These are phyloP conservation scores for Phocides pigmalion DNA, from an alignment of 1,140 invertebrate species.

Conservation along the genomic window DNA sequence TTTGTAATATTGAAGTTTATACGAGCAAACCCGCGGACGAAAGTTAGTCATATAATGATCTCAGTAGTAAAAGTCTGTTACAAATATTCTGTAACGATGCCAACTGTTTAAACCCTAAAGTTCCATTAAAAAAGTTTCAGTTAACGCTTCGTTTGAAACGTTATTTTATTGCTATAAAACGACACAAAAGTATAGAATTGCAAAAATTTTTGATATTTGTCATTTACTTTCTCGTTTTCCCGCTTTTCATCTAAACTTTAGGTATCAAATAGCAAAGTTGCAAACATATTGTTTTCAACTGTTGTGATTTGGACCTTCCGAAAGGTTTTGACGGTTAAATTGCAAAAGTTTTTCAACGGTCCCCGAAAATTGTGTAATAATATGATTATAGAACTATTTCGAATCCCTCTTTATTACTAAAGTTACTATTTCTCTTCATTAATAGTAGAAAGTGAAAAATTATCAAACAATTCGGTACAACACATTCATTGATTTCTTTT, in stretches of 20 bases:
- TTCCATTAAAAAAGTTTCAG: background rate
- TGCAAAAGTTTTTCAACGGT: constrained; percentile 28
- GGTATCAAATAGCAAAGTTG: constrained; percentile 27
- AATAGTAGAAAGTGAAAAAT: too few relatives aligned
- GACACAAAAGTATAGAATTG: constrained; percentile 18
- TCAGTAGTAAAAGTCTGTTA: too few relatives aligned
- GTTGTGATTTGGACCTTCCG: constrained; percentile 29
- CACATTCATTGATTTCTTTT: too few relatives aligned
- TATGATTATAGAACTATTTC: constrained; percentile 29
- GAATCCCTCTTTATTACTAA: constrained; percentile 23
- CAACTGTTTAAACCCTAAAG: too few relatives aligned
- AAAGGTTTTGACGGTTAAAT: constrained; percentile 29
- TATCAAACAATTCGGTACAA: too few relatives aligned
- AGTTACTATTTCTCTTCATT: background rate
- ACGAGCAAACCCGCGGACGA: too few relatives aligned
- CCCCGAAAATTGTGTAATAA: constrained; percentile 13
- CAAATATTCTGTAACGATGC: too few relatives aligned
- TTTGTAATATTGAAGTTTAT: too few relatives aligned
- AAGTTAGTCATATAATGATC: too few relatives aligned
- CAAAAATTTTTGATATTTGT: constrained; percentile 22
- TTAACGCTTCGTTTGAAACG: background rate
- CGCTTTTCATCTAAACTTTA: constrained; percentile 20
- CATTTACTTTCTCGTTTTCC: constrained; percentile 9
- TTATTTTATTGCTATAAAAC: background rate
- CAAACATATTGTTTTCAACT: constrained; percentile 30